Percentiles rank a stretch among this genome's conserved stretches.
phyloP scores from a whole-genome alignment of 2,113 vertebrate species.

The Macroglossus sobrinus region DNA sequence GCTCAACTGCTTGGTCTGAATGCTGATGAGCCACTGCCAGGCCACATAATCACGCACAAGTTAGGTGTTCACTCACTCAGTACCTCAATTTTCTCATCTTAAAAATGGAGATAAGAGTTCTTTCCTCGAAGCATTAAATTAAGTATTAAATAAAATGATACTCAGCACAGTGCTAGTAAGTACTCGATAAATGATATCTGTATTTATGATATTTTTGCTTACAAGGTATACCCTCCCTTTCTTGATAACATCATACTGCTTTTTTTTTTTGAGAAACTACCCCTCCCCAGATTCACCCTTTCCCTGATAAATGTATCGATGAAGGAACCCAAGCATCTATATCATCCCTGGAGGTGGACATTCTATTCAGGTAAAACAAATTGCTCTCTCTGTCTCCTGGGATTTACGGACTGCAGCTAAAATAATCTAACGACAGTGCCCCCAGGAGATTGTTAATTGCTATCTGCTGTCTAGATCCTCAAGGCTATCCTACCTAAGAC shows the following conservation, averaged over 20 bases:
- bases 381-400: background rate
- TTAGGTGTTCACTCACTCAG: background rate
- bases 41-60: background rate
- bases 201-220: background rate
- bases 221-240: background rate
- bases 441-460: background rate
- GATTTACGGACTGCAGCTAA: background rate
- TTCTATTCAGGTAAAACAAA: background rate
- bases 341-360: background rate
- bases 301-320: background rate
- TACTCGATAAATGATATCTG: background rate
- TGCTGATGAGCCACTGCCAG: background rate
- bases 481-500: background rate
- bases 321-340: background rate
- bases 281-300: background rate
- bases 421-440: background rate
- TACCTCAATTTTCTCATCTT: background rate
- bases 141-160: background rate
- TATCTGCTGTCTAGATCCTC: background rate
- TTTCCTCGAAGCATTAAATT: background rate
- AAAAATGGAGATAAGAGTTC: background rate
- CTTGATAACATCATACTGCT: background rate
- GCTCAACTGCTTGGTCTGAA: accelerated
- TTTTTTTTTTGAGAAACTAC: background rate
- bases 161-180: background rate